Conservation (phyloP, 30 jellyfish, hydroid and myxozoan genomes). For the Aurelia aurita complex sp. Pacific region DNA sequence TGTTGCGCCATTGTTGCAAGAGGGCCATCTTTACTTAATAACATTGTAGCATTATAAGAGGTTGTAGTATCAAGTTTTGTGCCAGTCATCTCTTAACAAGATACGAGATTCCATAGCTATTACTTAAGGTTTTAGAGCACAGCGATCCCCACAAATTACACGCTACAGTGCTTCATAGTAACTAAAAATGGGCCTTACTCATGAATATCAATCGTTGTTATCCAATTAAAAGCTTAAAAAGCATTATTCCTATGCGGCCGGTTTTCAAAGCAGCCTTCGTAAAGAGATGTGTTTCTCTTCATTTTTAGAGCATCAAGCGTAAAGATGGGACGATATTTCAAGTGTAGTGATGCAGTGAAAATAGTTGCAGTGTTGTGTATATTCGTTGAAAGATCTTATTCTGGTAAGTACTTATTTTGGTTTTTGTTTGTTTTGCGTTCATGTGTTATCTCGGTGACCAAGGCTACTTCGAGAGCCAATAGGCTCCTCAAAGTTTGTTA, state of each 20-base stretch:
- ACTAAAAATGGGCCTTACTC: background rate
- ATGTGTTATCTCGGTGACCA: no score
- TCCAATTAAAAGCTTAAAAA: slow-evolving; percentile 36
- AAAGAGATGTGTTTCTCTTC: slow-evolving; percentile 14
- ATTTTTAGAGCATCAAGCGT: slow-evolving; percentile 6
- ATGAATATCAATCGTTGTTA: slow-evolving; percentile 12
- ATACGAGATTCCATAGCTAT: no score
- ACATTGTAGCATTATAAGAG: no score
- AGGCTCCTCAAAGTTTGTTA: background rate
- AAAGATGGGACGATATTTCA: slow-evolving; percentile 27
- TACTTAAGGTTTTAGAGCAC: no score
- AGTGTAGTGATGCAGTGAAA: background rate
- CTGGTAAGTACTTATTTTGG: slow-evolving; percentile 10
- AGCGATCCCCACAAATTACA: no score
- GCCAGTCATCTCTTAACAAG: no score
- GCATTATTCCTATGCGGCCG: slow-evolving; percentile 44
- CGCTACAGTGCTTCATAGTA: slow-evolving; percentile 24
- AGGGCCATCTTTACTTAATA: no score
- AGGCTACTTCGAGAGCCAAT: background rate
- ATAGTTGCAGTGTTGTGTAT: background rate
- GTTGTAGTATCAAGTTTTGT: no score
- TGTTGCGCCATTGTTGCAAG: no score
- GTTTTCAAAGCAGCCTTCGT: slow-evolving; percentile 10
- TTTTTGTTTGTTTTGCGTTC: background rate
- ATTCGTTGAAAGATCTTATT: slow-evolving; percentile 21